These are phyloP conservation scores for Heterotis niloticus DNA, from an alignment of 2,113 vertebrate species.

Conservation along the genomic window DNA sequence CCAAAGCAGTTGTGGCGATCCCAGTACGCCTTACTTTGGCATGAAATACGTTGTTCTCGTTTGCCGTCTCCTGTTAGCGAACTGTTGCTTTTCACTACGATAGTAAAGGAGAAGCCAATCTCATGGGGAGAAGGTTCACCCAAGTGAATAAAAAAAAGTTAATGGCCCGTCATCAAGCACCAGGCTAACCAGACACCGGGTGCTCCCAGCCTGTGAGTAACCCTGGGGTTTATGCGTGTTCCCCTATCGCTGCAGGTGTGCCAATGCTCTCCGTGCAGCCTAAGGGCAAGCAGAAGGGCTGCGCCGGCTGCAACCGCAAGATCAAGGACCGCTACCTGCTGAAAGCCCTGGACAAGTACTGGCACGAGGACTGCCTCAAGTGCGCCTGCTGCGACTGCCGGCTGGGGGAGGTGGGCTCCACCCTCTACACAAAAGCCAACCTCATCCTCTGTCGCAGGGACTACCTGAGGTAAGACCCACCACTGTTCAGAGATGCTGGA, in stretches of 20 bases:
- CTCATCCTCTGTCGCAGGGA: slow-evolving; percentile 97
- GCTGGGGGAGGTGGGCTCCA: slow-evolving; percentile 95
- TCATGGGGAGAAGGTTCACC: too few species aligned
- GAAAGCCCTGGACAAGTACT: slow-evolving; percentile 83
- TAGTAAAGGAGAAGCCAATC: too few species aligned
- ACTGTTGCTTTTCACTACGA: too few species aligned
- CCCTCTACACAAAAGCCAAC: slow-evolving; percentile 97
- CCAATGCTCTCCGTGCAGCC: slow-evolving; percentile 98
- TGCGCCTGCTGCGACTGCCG: slow-evolving; percentile 97
- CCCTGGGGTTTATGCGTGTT: slow-evolving; percentile 55
- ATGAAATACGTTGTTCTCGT: too few species aligned
- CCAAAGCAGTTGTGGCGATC: too few species aligned
- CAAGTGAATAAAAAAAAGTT: too few species aligned
- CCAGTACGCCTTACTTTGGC: too few species aligned
- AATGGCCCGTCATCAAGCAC: too few species aligned
- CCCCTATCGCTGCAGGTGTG: slow-evolving; percentile 78
- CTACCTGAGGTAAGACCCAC: slow-evolving; percentile 88
- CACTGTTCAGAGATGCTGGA: too few species aligned
- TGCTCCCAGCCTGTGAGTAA: slow-evolving; percentile 61
- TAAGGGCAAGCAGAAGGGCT: slow-evolving; percentile 99
- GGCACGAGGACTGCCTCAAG: slow-evolving; percentile 98
- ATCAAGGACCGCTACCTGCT: slow-evolving; percentile 92
- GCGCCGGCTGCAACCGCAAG: slow-evolving; percentile 97
- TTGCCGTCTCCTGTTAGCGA: too few species aligned
- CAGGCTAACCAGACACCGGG: too few species aligned